Conservation (phyloP, 2,888 invertebrate genomes). For the Drosophila kuntzei region DNA sequence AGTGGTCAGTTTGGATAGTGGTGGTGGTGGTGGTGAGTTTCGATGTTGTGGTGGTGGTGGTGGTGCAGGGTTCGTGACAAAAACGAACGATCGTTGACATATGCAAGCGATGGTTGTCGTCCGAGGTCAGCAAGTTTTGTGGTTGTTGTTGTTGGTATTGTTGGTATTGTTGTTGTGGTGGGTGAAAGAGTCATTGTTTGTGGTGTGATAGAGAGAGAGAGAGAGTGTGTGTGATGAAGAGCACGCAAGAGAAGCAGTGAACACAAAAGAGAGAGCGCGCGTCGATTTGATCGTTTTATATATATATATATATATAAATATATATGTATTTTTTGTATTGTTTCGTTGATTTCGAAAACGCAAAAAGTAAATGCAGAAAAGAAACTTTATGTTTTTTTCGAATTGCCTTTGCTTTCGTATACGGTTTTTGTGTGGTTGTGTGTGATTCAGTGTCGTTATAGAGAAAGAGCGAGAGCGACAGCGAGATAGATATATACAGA, state of each 20-base stretch:
- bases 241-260: slow-evolving; percentile 77
- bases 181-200: slow-evolving; percentile 32
- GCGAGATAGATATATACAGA: slow-evolving; percentile 3
- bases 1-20: slow-evolving; percentile 6
- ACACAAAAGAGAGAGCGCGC: slow-evolving; percentile 76
- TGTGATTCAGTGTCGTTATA: slow-evolving; percentile 37
- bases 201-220: slow-evolving; percentile 29
- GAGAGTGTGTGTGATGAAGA: slow-evolving; percentile 55
- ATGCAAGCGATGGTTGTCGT: slow-evolving; percentile 70
- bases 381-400: slow-evolving; percentile 73
- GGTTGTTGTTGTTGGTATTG: slow-evolving; percentile 25
- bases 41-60: slow-evolving; percentile 19
- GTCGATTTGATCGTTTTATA: slow-evolving; percentile 46
- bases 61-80: slow-evolving; percentile 26
- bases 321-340: slow-evolving; percentile 7
- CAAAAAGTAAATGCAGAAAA: slow-evolving; percentile 82
- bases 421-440: slow-evolving; percentile 28
- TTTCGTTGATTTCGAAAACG: slow-evolving; percentile 58
- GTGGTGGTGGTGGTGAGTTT: slow-evolving; percentile 6
- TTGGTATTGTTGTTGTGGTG: slow-evolving; percentile 44
- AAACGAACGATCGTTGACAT: slow-evolving; percentile 62
- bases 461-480: slow-evolving; percentile 4
- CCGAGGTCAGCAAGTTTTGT: slow-evolving; percentile 64
- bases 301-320: too few relatives aligned
- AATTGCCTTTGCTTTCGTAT: slow-evolving; percentile 53